phyloP scores from a whole-genome alignment of 2,888 invertebrate genomes.

The Leptura quadrifasciata region DNA sequence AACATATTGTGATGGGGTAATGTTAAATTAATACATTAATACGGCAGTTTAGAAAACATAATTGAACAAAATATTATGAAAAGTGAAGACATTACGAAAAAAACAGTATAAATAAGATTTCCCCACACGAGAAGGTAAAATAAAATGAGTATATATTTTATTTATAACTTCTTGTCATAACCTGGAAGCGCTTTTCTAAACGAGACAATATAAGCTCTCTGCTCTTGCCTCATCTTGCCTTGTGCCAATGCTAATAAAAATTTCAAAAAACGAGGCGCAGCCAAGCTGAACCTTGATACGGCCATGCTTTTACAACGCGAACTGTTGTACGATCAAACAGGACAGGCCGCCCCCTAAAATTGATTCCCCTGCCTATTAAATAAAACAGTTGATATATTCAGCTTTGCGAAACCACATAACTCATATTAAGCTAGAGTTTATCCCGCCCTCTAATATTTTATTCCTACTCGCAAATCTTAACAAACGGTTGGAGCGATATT shows the following conservation, averaged over 20 bases:
- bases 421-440: conserved; percentile 28
- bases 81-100: too few relatives aligned
- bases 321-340: not conserved
- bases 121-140: too few relatives aligned
- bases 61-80: too few relatives aligned
- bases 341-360: not conserved
- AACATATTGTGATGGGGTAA: too few relatives aligned
- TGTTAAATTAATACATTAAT: too few relatives aligned
- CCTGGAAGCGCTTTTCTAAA: conserved; percentile 2
- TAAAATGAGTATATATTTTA: not conserved
- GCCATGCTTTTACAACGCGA: not conserved
- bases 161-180: not conserved
- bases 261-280: not conserved
- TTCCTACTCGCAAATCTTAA: conserved; percentile 16
- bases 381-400: conserved; percentile 25
- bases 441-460: conserved; percentile 28
- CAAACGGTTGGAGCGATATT: conserved; percentile 28
- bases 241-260: conserved; percentile 9
- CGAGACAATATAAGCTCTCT: conserved; percentile 7
- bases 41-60: too few relatives aligned
- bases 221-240: not conserved
- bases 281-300: not conserved
- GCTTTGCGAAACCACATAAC: conserved; percentile 29
- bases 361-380: conserved; percentile 26
- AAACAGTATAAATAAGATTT: not conserved